A percentile compares a stretch with the other conserved stretches of the same genome.
Evolutionary conservation across 30 jellyfish, hydroid and myxozoan genomes (phyloP).

Genomic region (Catostylus mosaicus): DNA sequence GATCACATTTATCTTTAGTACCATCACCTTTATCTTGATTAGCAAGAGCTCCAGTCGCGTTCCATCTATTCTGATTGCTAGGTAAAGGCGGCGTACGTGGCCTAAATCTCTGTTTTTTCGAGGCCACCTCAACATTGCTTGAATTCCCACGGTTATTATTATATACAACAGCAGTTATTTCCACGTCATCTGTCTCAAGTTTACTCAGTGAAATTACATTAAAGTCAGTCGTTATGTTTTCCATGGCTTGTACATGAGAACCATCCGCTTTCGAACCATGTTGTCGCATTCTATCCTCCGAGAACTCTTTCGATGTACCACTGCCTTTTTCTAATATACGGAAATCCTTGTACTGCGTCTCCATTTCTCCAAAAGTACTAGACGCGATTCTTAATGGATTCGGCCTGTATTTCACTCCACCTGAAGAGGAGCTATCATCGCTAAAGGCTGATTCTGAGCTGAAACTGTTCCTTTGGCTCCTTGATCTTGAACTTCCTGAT

Average conservation of each 20-base stretch:
- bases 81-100: conserved; percentile 33
- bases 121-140: background rate
- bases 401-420: background rate
- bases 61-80: background rate
- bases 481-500: background rate
- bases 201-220: background rate
- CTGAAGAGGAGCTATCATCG: conserved; percentile 17
- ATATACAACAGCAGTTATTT: background rate
- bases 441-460: conserved; percentile 45
- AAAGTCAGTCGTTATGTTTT: background rate
- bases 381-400: background rate
- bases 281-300: background rate
- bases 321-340: background rate
- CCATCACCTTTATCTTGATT: too few relatives aligned
- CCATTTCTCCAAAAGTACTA: background rate
- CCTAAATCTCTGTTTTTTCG: background rate
- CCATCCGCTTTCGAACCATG: background rate
- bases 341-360: background rate
- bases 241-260: background rate
- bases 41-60: background rate
- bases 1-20: background rate
- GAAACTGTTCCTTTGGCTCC: conserved; percentile 6
- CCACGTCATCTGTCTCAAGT: background rate
- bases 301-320: background rate
- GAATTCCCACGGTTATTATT: background rate